Evolutionary conservation across 2,888 invertebrate genomes (phyloP).

Genomic region (Leptopilina syphax): DNA sequence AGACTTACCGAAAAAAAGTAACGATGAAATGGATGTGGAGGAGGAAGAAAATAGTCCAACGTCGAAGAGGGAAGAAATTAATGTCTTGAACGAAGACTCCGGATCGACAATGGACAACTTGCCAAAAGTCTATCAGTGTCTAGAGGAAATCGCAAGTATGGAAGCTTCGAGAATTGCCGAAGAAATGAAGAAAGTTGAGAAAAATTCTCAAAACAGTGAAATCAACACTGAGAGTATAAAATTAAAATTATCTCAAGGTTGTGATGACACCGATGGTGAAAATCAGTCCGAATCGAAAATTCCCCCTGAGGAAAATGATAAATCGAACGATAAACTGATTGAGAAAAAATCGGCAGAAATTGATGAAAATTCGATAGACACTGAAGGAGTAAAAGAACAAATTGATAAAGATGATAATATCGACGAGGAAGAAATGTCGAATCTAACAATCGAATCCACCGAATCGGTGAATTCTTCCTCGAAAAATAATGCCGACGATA

Average conservation of each 20-base stretch:
- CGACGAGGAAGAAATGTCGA: constrained; percentile 44
- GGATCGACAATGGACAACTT: constrained; percentile 25
- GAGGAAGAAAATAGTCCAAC: constrained; percentile 64
- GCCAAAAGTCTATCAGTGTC: constrained; percentile 34
- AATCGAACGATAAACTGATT: too few relatives aligned
- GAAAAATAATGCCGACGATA: neutral
- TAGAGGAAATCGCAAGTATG: constrained; percentile 33
- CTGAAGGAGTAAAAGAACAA: too few relatives aligned
- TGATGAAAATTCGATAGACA: too few relatives aligned
- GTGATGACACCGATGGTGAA: neutral
- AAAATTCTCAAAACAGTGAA: neutral
- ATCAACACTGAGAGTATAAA: neutral
- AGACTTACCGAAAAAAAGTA: constrained; percentile 75
- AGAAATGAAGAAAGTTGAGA: neutral
- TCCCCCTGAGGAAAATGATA: neutral
- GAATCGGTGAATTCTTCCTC: neutral
- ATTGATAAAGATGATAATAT: constrained; percentile 39
- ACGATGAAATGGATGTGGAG: constrained; percentile 75
- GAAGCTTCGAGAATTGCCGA: constrained; percentile 15
- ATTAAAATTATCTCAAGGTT: neutral
- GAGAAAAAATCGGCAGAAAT: too few relatives aligned
- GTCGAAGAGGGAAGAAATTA: neutral
- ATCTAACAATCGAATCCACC: constrained; percentile 34
- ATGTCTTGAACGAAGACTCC: constrained; percentile 2
- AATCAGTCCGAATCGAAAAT: neutral